These are phyloP conservation scores for Tinea trinotella DNA, from an alignment of 2,888 invertebrate genomes.

Conservation along the genomic window DNA sequence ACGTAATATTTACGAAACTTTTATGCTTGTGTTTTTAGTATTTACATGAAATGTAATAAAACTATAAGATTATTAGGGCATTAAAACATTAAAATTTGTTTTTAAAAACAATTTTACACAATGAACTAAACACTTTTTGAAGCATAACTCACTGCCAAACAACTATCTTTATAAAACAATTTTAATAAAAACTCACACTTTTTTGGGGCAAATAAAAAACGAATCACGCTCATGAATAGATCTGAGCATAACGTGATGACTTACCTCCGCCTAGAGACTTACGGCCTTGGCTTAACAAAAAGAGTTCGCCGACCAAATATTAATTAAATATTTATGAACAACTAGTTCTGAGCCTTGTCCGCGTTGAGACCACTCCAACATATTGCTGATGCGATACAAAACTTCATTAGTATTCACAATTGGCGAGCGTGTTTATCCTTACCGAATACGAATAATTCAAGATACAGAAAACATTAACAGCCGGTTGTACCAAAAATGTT, in stretches of 20 bases:
- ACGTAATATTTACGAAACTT: not conserved
- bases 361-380: not conserved
- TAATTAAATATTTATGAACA: conserved; percentile 56
- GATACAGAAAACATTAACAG: too few species aligned
- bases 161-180: not conserved
- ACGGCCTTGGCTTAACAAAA: conserved; percentile 51
- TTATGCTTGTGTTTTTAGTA: not conserved
- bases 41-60: not conserved
- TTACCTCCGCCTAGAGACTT: conserved; percentile 21
- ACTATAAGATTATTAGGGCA: not conserved
- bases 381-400: conserved; percentile 5
- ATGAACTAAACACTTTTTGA: not conserved
- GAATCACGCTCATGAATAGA: not conserved
- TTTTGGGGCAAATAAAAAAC: not conserved
- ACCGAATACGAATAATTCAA: not conserved
- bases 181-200: not conserved
- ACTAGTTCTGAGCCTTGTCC: not conserved
- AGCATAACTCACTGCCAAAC: not conserved
- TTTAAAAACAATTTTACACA: not conserved
- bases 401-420: conserved; percentile 9
- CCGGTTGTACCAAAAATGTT: not conserved
- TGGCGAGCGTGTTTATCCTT: not conserved
- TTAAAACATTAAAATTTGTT: not conserved
- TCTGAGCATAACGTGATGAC: not conserved
- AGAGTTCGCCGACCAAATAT: conserved; percentile 57